Percentiles rank a stretch among this genome's conserved stretches.
Conservation (phyloP, 2,888 invertebrate species). For the Smittia aterrima region DNA sequence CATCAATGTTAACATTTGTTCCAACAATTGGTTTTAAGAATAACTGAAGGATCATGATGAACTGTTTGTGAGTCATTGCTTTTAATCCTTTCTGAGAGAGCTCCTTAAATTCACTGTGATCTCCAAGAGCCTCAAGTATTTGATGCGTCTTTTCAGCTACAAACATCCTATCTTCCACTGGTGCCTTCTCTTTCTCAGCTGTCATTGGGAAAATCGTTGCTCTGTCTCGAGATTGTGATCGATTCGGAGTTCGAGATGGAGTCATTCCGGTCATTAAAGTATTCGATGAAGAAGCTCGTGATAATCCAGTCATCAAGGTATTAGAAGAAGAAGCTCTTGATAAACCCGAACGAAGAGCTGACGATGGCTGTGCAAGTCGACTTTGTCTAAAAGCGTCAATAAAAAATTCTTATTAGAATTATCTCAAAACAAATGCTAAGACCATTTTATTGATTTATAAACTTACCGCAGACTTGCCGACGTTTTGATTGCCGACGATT, state of each 20-base stretch:
- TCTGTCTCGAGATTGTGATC: conserved; percentile 40
- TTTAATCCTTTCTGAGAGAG: conserved; percentile 48
- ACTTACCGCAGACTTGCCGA: conserved; percentile 26
- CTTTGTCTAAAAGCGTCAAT: conserved; percentile 44
- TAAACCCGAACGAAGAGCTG: not conserved
- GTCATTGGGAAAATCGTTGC: conserved; percentile 45
- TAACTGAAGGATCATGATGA: conserved; percentile 49
- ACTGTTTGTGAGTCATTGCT: conserved; percentile 52
- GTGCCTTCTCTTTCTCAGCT: conserved; percentile 47
- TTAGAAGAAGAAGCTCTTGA: conserved; percentile 41
- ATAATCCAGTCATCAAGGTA: too few species aligned
- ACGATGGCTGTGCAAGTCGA: conserved; percentile 45
- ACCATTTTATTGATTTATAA: not conserved
- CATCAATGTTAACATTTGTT: conserved; percentile 47
- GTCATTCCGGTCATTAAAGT: conserved; percentile 42
- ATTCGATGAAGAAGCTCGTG: too few species aligned
- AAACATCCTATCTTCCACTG: conserved; percentile 51
- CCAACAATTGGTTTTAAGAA: conserved; percentile 49
- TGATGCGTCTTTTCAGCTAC: conserved; percentile 48
- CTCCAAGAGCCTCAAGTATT: conserved; percentile 48
- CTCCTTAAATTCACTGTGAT: conserved; percentile 46
- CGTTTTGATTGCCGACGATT: not conserved
- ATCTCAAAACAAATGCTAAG: not conserved
- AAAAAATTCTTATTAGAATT: not conserved
- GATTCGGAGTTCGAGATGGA: conserved; percentile 44